Evolutionary conservation across 2,797 vertebrate genomes (phyloP).

Genomic region (Oryzias sinensis): DNA sequence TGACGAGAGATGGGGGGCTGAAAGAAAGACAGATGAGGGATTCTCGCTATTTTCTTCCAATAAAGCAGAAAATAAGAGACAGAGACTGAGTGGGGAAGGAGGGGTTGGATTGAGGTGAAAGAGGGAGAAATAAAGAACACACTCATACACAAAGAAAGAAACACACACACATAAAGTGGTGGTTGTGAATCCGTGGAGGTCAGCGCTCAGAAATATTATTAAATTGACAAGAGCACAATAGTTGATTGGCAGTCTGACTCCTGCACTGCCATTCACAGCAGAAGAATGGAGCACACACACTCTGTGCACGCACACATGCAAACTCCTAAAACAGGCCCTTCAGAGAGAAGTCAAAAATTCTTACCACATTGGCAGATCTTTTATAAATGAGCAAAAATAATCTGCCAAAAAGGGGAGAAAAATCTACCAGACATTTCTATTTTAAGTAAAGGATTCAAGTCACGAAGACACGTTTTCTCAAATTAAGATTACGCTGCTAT

Average conservation of each 20-base stretch:
- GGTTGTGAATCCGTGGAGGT: constrained; percentile 61
- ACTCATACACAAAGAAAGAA: constrained; percentile 44
- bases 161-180: constrained; percentile 31
- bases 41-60: constrained; percentile 79
- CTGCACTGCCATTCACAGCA: constrained; percentile 65
- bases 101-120: constrained; percentile 66
- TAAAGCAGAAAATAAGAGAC: constrained; percentile 75
- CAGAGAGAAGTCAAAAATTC: too few species aligned
- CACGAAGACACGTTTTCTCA: too few species aligned
- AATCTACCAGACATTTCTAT: too few species aligned
- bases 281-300: constrained; percentile 52
- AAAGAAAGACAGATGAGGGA: constrained; percentile 75
- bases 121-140: constrained; percentile 61
- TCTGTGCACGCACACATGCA: constrained; percentile 19
- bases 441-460: too few species aligned
- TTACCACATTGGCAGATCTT: too few species aligned
- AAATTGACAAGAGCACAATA: constrained; percentile 77
- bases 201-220: constrained; percentile 75
- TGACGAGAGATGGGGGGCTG: constrained; percentile 26
- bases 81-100: constrained; percentile 49
- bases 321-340: constrained; percentile 3
- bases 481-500: too few species aligned
- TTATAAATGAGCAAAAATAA: too few species aligned
- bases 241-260: constrained; percentile 74
- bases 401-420: too few species aligned